Base-by-base conservation (phyloP, 2,113 vertebrate genomes). In the Lota lota region DNA sequence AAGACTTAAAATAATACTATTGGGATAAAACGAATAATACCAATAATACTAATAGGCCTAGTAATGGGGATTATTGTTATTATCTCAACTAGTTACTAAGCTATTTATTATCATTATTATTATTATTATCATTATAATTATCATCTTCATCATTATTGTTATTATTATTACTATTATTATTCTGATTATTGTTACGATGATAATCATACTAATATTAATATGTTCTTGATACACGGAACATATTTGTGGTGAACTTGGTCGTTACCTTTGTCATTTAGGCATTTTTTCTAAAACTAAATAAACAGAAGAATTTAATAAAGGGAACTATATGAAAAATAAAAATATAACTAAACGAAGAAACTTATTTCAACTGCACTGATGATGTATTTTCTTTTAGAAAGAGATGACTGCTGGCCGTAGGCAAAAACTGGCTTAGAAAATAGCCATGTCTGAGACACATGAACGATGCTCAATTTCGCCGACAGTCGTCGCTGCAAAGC, bases 401-500 rank as follows among this genome's bases (percentile, higher is more conserved):
- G 3, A 12, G 11, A 40, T 12, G 6, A 40, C 36, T 40, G 36
- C 36, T 40, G 36, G 5, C 36, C 36, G 36, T 12, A 40, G 36
- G 3, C 36, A 12, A 40, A 79, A 54, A 54, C 53, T 2, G 15
- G 17, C 53, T 54, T 15, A 54, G 18, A 54, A 16, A 54, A 54
- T 40, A 40, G 36, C 80, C 76, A 64, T 73, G 83, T 75, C 51
- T 77, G 74, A 77, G 74, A 24, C 64, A 63, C 60, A 33, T 62
- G 63, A 15, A 47, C 16, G 61, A 22, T 79, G 12, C 74, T 40
- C 65, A 3, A 2, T 57, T 8, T 0, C 59, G n/a, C 83, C 91
- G 84, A 90, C 90, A 91, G 91, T 88, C 81, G 92, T 87, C 90
- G 88, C 90, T 79, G 84, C 77, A 64, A 79, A 90, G 83, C 88